phyloP scores from a whole-genome alignment of 2,888 invertebrate genomes.

The Acanthosepion lycidas region DNA sequence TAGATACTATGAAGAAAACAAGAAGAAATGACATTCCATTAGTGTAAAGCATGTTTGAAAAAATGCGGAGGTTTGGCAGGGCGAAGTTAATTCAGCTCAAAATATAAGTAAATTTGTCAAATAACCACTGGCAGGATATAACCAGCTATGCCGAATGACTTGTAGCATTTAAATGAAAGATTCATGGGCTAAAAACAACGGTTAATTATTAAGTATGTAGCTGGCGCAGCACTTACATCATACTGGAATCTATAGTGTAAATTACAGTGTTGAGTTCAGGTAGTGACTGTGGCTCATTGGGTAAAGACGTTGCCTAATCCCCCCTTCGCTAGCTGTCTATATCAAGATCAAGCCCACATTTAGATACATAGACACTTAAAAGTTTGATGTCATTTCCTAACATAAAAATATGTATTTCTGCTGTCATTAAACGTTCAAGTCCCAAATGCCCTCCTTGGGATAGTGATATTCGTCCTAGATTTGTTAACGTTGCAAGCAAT shows the following conservation, averaged over 20 bases:
- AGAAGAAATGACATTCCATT: neutral
- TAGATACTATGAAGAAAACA: neutral
- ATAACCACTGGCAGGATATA: neutral
- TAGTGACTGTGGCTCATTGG: neutral
- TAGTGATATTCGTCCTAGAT: too few relatives aligned
- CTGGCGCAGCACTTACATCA: neutral
- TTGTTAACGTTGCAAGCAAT: too few relatives aligned
- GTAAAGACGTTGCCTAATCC: neutral
- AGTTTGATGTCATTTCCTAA: too few relatives aligned
- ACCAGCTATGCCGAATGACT: neutral
- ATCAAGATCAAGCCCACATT: too few relatives aligned
- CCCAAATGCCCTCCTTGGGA: too few relatives aligned
- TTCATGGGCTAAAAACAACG: conserved; percentile 8
- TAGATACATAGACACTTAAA: too few relatives aligned
- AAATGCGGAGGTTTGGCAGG: neutral
- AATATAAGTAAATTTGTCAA: conserved; percentile 33
- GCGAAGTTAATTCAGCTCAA: conserved; percentile 33
- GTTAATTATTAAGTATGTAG: conserved; percentile 1
- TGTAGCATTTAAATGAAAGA: neutral
- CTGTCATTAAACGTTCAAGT: too few relatives aligned
- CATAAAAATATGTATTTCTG: too few relatives aligned
- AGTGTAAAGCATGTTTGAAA: neutral
- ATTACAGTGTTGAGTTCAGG: neutral
- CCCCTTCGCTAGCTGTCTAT: neutral
- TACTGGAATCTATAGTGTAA: neutral